Evolutionary conservation across 2,888 invertebrate genomes (phyloP).

Genomic region (Noctua comes): DNA sequence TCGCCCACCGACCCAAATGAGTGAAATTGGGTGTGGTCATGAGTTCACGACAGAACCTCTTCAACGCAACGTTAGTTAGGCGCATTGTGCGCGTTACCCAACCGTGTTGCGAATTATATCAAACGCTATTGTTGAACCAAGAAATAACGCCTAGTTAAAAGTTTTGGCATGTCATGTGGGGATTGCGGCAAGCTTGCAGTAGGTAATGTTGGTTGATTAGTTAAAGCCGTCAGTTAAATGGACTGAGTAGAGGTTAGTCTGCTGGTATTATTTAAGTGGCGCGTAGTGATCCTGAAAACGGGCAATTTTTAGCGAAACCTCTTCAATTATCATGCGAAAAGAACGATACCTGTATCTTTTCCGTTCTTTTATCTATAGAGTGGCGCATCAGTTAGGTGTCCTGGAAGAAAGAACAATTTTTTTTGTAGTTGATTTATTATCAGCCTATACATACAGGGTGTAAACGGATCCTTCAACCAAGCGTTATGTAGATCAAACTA

Average conservation of each 20-base stretch:
- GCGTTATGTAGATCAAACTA: too few species aligned
- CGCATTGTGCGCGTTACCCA: slow-evolving; percentile 55
- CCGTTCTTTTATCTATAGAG: too few species aligned
- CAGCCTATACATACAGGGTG: too few species aligned
- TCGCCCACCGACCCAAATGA: slow-evolving; percentile 46
- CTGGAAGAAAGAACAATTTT: too few species aligned
- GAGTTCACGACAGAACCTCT: slow-evolving; percentile 28
- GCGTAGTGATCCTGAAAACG: background rate
- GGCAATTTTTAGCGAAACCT: background rate
- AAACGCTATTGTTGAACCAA: slow-evolving; percentile 54
- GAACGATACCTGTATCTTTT: too few species aligned
- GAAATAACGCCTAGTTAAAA: slow-evolving; percentile 51
- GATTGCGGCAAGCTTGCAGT: slow-evolving; percentile 33
- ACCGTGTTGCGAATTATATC: slow-evolving; percentile 54
- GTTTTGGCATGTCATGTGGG: slow-evolving; percentile 60
- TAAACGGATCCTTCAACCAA: too few species aligned
- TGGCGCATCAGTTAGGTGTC: too few species aligned
- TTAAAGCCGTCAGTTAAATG: background rate
- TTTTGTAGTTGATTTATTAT: too few species aligned
- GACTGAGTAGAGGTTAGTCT: background rate
- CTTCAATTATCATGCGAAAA: too few species aligned
- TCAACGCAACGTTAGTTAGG: slow-evolving; percentile 37
- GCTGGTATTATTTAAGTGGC: background rate
- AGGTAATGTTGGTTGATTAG: slow-evolving; percentile 22
- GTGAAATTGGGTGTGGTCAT: slow-evolving; percentile 62